Evolutionary conservation across 2,113 vertebrate species (phyloP).

Genomic region (Glareola pratincola): DNA sequence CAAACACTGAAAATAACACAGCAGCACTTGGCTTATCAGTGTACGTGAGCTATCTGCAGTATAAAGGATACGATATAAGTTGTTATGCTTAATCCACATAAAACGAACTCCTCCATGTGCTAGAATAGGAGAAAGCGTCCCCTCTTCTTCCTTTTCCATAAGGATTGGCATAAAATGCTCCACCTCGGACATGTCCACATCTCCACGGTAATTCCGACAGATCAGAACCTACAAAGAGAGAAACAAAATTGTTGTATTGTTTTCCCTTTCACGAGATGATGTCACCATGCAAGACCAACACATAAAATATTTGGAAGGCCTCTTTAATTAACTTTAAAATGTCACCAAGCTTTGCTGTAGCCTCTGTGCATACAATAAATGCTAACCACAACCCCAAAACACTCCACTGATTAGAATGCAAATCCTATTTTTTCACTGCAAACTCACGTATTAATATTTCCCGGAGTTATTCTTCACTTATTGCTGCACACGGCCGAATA

Average conservation of each 20-base stretch:
- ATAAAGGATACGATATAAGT: constrained; percentile 92
- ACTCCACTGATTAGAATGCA: rapidly evolving
- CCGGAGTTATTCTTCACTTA: not conserved
- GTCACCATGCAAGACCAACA: too few relatives aligned
- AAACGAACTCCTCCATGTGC: constrained; percentile 95
- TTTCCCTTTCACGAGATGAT: rapidly evolving
- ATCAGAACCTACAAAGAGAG: constrained; percentile 83
- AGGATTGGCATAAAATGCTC: constrained; percentile 98
- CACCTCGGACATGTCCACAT: constrained; percentile 98
- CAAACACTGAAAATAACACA: rapidly evolving
- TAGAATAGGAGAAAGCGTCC: constrained; percentile 91
- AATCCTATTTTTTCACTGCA: rapidly evolving
- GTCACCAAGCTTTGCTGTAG: too few relatives aligned
- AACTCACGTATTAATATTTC: rapidly evolving
- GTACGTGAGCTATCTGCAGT: rapidly evolving
- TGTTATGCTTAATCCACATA: constrained; percentile 99
- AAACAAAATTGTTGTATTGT: rapidly evolving
- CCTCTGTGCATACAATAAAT: rapidly evolving
- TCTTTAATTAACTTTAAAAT: too few relatives aligned
- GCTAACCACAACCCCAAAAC: rapidly evolving
- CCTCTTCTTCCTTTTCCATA: constrained; percentile 98
- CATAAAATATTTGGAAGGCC: rapidly evolving
- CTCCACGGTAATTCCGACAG: constrained; percentile 94
- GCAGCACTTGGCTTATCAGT: rapidly evolving
- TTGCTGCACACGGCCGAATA: not conserved